phyloP scores from a whole-genome alignment of 2,888 invertebrate genomes.

The Tromatobia lineatoria region DNA sequence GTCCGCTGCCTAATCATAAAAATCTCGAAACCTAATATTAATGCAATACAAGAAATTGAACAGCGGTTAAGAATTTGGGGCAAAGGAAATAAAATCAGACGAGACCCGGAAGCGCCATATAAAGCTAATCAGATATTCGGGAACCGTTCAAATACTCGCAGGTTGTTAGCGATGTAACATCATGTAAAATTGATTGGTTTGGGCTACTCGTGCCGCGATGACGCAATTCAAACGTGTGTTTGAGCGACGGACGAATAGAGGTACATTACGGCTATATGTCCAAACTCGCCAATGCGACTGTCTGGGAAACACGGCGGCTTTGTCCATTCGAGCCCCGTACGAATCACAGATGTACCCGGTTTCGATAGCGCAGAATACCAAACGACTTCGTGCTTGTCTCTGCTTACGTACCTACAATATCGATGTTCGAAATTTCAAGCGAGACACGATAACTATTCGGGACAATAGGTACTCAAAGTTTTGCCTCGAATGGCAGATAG shows the following conservation, averaged over 20 bases:
- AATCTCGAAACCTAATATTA: too few species aligned
- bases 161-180: conserved; percentile 65
- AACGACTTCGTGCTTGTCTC: conserved; percentile 61
- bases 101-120: not conserved
- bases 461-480: not conserved
- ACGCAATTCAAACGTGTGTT: conserved; percentile 51
- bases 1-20: too few species aligned
- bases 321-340: conserved; percentile 74
- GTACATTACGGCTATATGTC: not conserved
- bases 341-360: conserved; percentile 77
- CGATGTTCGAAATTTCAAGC: conserved; percentile 46
- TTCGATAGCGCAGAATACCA: conserved; percentile 76
- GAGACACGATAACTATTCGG: conserved; percentile 7
- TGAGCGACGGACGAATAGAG: not conserved
- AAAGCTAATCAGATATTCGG: conserved; percentile 58
- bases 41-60: too few species aligned
- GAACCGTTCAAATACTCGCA: conserved; percentile 45
- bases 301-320: conserved; percentile 31
- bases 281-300: conserved; percentile 14
- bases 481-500: too few species aligned
- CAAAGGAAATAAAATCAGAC: not conserved
- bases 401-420: conserved; percentile 3
- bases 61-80: not conserved
- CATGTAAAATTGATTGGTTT: conserved; percentile 66
- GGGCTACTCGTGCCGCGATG: conserved; percentile 35